Conservation (phyloP, 2,797 vertebrate genomes). For the Poecile montanus region DNA sequence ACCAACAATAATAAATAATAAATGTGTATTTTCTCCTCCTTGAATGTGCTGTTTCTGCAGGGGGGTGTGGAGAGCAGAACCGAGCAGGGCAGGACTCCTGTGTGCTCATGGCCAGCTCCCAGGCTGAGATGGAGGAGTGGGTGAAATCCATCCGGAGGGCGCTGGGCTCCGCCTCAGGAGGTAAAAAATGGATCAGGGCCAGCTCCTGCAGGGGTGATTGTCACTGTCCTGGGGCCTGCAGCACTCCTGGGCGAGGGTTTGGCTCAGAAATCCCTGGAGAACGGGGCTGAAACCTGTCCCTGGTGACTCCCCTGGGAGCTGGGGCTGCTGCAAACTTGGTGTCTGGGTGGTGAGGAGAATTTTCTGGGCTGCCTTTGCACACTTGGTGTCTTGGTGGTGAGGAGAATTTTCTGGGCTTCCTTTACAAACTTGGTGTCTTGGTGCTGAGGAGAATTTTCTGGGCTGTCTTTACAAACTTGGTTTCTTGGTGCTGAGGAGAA, state of each 20-base stretch:
- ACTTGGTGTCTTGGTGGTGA: too few relatives aligned
- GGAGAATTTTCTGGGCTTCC: too few relatives aligned
- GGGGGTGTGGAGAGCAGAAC: constrained; percentile 78
- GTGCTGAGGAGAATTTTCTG: too few relatives aligned
- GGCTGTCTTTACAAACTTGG: too few relatives aligned
- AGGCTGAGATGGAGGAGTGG: constrained; percentile 96
- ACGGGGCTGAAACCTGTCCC: accelerated
- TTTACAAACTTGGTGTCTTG: too few relatives aligned
- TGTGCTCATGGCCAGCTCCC: constrained; percentile 91
- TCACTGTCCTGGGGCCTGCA: accelerated
- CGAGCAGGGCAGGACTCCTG: constrained; percentile 79
- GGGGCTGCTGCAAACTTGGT: too few relatives aligned
- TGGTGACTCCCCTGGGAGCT: too few relatives aligned
- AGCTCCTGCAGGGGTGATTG: neutral
- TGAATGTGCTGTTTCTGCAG: neutral
- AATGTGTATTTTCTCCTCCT: neutral
- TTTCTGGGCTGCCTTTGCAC: too few relatives aligned
- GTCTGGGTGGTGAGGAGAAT: too few relatives aligned
- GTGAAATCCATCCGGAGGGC: constrained; percentile 86
- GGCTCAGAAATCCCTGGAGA: neutral
- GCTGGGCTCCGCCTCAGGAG: constrained; percentile 85
- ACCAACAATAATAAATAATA: too few relatives aligned
- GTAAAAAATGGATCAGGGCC: constrained; percentile 74
- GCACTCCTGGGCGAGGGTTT: neutral
- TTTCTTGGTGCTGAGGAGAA: too few relatives aligned